Evolutionary conservation across 2,113 vertebrate species (phyloP).

Genomic region (Pituophis catenifer): DNA sequence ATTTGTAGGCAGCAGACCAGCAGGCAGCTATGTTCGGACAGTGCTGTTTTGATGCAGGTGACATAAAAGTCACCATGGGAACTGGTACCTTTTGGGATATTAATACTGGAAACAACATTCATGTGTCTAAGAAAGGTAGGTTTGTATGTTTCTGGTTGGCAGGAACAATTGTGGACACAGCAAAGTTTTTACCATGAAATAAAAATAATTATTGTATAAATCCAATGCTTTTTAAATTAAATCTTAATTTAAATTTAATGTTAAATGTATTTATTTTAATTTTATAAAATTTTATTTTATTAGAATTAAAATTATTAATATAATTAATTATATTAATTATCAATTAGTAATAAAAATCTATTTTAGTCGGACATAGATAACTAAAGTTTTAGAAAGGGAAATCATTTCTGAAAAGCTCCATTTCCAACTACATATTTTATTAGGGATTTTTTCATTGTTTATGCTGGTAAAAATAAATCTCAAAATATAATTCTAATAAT

Average conservation of each 20-base stretch:
- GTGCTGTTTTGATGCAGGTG: conserved; percentile 90
- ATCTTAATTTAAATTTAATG: background rate
- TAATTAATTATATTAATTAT: background rate
- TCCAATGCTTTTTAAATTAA: background rate
- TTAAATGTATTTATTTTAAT: background rate
- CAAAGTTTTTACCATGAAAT: background rate
- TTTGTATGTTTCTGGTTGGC: background rate
- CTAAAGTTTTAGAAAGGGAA: background rate
- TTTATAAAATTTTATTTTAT: background rate
- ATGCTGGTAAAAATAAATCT: background rate
- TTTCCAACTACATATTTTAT: background rate
- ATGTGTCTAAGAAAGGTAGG: conserved; percentile 78
- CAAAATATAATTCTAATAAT: background rate
- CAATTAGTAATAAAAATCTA: background rate
- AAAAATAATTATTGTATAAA: background rate
- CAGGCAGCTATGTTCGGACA: conserved; percentile 97
- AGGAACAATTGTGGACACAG: background rate
- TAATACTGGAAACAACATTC: conserved; percentile 85
- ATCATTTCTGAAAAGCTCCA: background rate
- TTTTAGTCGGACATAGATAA: background rate
- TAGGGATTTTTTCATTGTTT: background rate
- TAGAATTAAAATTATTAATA: background rate
- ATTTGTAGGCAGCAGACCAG: conserved; percentile 87
- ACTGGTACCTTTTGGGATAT: conserved; percentile 94
- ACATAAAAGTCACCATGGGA: conserved; percentile 95